These are phyloP conservation scores for Zhuqinia jingwanae DNA, from an alignment of 2,888 invertebrate genomes.

Conservation along the genomic window DNA sequence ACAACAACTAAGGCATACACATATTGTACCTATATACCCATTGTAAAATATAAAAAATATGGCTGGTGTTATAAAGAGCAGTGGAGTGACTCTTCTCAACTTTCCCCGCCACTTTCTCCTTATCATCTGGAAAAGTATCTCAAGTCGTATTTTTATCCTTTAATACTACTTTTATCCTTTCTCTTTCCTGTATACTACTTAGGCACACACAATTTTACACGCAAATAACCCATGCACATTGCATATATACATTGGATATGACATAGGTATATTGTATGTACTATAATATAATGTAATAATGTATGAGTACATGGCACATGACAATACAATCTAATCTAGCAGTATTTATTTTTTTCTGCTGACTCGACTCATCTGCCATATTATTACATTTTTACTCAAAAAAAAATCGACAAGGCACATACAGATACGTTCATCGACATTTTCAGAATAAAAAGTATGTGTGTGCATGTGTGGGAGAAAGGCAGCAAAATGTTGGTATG, in stretches of 20 bases:
- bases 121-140: too few species aligned
- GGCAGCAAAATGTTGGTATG: background rate
- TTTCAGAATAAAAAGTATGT: background rate
- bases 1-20: too few species aligned
- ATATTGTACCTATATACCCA: too few species aligned
- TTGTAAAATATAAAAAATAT: slow-evolving; percentile 19
- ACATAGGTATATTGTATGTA: background rate
- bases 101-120: slow-evolving; percentile 2
- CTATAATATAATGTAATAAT: background rate
- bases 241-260: background rate
- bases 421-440: slow-evolving; percentile 24
- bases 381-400: background rate
- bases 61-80: too few species aligned
- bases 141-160: slow-evolving; percentile 13
- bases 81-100: background rate
- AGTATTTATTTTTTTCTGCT: slow-evolving; percentile 31
- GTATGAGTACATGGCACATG: slow-evolving; percentile 32
- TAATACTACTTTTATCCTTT: too few species aligned
- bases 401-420: background rate
- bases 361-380: slow-evolving; percentile 8
- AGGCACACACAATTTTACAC: too few species aligned
- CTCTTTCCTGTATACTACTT: background rate
- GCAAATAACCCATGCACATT: too few species aligned
- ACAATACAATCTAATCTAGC: slow-evolving; percentile 17
- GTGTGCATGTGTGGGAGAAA: background rate